Base-by-base conservation (phyloP, 2,113 vertebrate species). In the Heterotilapia buettikoferi region DNA sequence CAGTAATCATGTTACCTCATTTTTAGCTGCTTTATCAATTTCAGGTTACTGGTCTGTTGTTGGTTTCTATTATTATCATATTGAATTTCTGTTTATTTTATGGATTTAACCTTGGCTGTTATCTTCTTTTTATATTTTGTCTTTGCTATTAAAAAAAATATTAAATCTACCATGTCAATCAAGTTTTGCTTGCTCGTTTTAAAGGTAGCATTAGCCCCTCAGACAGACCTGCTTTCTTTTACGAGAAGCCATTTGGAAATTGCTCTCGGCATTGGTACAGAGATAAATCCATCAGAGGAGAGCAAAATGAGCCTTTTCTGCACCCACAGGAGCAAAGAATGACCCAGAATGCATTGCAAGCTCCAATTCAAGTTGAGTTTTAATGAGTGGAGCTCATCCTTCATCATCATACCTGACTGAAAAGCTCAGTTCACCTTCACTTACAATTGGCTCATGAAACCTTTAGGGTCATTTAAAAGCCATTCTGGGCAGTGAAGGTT, bases 401-500 rank as follows among this genome's bases (percentile, higher is more conserved):
- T 52, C 45, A 4, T 53, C 26, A 19, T 33, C 45, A 31, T 40
- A 71, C 47, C 24, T 56, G 50, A n/a, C 50, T 45, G 10, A 73
- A 73, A 21, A 50, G 6, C 26, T 78, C 45, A 78, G 10, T 78
- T 78, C 26, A 78, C 40, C 26, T 50, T 21, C 24, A 13, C 24
- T 45, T 57, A 24, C 36, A 83, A 52, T 50, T 29, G 16, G 33
- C 63, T 63, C 4, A 4, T 47, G 29, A 43, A 43, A 40, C 21
- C 59, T 26, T 38, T 14, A 88, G 38, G 47, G 80, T 57, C 18
- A 24, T 4, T 78, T 78, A 66, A 26, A 83, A 88, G 26, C 90
- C 85, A 87, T 82, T 82, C 56, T 90, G 90, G 88, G 84, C 79
- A 87, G 29, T 50, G 84, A 83, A 79, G 71, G 76, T 24, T 36